These are phyloP conservation scores for Polypterus bichir DNA, from an alignment of 2,113 vertebrate genomes.

Conservation along the genomic window DNA sequence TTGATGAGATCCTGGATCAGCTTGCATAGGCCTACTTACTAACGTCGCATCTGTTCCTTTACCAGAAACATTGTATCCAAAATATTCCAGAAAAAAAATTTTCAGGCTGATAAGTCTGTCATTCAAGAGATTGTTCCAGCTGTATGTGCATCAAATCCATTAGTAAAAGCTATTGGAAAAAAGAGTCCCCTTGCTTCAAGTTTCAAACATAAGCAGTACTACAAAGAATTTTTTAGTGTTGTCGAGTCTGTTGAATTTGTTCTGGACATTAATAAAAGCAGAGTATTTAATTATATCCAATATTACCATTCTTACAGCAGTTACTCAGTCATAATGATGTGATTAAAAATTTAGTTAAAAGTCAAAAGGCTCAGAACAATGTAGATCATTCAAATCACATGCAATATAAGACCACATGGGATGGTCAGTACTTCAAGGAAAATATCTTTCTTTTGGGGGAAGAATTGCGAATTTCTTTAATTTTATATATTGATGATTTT, in stretches of 20 bases:
- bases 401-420: constrained; percentile 11
- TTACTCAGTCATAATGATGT: constrained; percentile 9
- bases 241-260: constrained; percentile 13
- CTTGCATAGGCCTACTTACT: too few species aligned
- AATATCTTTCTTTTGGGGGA: constrained; percentile 15
- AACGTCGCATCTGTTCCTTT: too few species aligned
- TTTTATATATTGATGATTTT: too few species aligned
- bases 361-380: constrained; percentile 1
- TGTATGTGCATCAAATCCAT: too few species aligned
- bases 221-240: constrained; percentile 18
- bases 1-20: too few species aligned
- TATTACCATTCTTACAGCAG: constrained; percentile 13
- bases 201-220: constrained; percentile 11
- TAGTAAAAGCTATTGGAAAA: too few species aligned
- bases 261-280: constrained; percentile 8
- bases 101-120: constrained; percentile 17
- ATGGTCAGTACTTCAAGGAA: constrained; percentile 8
- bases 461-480: constrained; percentile 15
- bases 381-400: constrained; percentile 4
- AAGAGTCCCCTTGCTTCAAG: constrained; percentile 17
- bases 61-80: constrained; percentile 19
- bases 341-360: constrained; percentile 7
- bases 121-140: constrained; percentile 16
- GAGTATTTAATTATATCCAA: constrained; percentile 8
- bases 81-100: constrained; percentile 13